phyloP scores from a whole-genome alignment of 1,140 invertebrate genomes.

The Chrysopa pallens region DNA sequence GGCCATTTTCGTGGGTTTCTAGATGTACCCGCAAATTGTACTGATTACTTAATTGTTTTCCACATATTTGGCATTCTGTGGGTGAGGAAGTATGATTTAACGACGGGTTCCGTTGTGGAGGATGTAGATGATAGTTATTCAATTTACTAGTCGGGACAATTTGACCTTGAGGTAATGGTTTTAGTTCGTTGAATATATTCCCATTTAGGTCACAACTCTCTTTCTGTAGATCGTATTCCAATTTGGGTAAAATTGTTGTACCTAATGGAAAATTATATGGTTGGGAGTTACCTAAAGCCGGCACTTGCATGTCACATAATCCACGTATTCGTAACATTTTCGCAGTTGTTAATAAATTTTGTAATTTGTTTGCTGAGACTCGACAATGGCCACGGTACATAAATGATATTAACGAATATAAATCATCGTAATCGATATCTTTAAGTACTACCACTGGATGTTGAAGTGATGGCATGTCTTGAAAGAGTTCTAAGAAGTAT shows the following conservation, averaged over 20 bases:
- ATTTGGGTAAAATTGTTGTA: neutral
- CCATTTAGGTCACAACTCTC: conserved; percentile 7
- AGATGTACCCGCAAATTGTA: conserved; percentile 78
- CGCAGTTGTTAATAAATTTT: conserved; percentile 62
- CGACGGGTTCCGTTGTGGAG: conserved; percentile 5
- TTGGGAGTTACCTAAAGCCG: conserved; percentile 7
- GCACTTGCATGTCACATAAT: conserved; percentile 62
- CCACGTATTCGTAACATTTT: conserved; percentile 73
- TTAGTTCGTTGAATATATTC: neutral
- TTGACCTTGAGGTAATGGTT: conserved; percentile 9
- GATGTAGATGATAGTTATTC: conserved; percentile 7
- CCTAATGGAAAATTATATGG: neutral
- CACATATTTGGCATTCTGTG: conserved; percentile 54
- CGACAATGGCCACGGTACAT: conserved; percentile 88
- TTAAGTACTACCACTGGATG: conserved; percentile 72
- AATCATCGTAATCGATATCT: conserved; percentile 58
- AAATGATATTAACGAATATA: conserved; percentile 69
- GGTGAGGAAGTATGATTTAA: conserved; percentile 21
- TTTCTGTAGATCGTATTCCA: neutral
- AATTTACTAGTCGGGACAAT: conserved; percentile 6
- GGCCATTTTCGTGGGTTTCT: conserved; percentile 72
- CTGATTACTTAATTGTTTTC: conserved; percentile 74
- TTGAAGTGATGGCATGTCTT: conserved; percentile 50
- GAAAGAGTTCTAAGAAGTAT: conserved; percentile 80
- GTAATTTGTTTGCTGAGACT: conserved; percentile 64